A percentile compares a stretch with the other conserved stretches of the same genome.
These are phyloP conservation scores for Ridgeia piscesae DNA, from an alignment of 1,140 invertebrate species.

Conservation along the genomic window DNA sequence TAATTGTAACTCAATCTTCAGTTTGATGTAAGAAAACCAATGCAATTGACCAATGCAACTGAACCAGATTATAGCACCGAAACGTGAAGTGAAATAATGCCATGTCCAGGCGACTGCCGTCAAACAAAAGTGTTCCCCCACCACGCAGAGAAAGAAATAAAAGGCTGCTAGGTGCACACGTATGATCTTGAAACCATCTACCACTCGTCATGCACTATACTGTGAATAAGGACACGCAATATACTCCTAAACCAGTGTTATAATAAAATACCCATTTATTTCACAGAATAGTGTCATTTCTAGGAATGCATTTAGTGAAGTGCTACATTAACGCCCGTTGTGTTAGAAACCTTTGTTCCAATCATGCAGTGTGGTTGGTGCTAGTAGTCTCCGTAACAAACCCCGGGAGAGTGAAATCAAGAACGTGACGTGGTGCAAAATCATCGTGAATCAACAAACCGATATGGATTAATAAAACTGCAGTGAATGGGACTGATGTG, in stretches of 20 bases:
- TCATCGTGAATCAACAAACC: slow-evolving; percentile 17
- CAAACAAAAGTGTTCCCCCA: not conserved
- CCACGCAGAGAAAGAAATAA: not conserved
- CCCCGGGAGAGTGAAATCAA: not conserved
- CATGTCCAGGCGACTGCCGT: not conserved
- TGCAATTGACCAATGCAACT: not conserved
- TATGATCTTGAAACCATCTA: not conserved
- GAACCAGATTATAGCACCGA: too few species aligned
- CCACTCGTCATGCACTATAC: not conserved
- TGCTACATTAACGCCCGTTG: not conserved
- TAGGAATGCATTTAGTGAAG: not conserved
- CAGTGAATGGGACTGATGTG: not conserved
- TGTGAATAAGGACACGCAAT: not conserved
- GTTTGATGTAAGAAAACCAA: not conserved
- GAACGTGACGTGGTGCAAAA: not conserved
- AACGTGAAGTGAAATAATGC: not conserved
- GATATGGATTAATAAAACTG: not conserved
- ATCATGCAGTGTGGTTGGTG: not conserved
- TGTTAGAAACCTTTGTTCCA: not conserved
- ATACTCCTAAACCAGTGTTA: not conserved
- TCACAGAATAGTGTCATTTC: not conserved
- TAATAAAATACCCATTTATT: not conserved
- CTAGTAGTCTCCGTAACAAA: not conserved
- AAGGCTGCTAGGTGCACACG: not conserved
- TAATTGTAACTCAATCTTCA: not conserved